A percentile compares a stretch with the other conserved stretches of the same genome.
These are phyloP conservation scores for Halichoeres trimaculatus DNA, from an alignment of 2,113 vertebrate genomes.

Conservation along the genomic window DNA sequence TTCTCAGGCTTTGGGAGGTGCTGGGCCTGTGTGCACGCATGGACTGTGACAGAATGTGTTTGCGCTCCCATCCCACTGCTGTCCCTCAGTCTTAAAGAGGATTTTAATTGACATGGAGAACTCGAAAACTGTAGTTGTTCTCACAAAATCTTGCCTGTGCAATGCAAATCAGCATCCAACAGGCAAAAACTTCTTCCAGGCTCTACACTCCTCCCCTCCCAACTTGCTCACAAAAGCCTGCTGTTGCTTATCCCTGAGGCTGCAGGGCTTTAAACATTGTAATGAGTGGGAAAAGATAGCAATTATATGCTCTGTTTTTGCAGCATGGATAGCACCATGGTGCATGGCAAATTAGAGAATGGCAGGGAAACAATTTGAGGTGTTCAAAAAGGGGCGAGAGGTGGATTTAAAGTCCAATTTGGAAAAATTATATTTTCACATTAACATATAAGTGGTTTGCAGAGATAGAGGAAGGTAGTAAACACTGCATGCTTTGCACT, in stretches of 20 bases:
- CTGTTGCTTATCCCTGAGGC: conserved; percentile 50
- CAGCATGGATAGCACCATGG: background rate
- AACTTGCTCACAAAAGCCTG: conserved; percentile 29
- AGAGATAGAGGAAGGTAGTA: background rate
- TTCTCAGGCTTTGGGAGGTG: background rate
- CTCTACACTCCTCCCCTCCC: conserved; percentile 21
- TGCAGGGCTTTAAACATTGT: conserved; percentile 35
- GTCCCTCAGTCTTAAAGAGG: conserved; percentile 31
- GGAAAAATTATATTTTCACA: background rate
- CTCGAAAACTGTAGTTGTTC: conserved; percentile 40
- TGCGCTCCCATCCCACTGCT: background rate
- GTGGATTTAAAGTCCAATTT: conserved; percentile 6
- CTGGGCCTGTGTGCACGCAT: background rate
- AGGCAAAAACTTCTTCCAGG: conserved; percentile 39
- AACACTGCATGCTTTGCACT: background rate
- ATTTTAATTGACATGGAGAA: conserved; percentile 40
- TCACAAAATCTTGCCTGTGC: conserved; percentile 25
- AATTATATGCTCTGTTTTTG: conserved; percentile 54
- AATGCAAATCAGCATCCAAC: conserved; percentile 67
- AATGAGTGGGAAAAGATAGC: conserved; percentile 48
- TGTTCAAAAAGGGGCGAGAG: conserved; percentile 5
- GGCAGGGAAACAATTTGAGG: conserved; percentile 5
- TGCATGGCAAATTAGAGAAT: conserved; percentile 18
- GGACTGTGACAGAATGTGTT: background rate
- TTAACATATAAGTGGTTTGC: background rate